Percentiles rank a stretch among this genome's conserved stretches.
phyloP scores from a whole-genome alignment of 2,797 vertebrate species.

The Echeneis naucrates region DNA sequence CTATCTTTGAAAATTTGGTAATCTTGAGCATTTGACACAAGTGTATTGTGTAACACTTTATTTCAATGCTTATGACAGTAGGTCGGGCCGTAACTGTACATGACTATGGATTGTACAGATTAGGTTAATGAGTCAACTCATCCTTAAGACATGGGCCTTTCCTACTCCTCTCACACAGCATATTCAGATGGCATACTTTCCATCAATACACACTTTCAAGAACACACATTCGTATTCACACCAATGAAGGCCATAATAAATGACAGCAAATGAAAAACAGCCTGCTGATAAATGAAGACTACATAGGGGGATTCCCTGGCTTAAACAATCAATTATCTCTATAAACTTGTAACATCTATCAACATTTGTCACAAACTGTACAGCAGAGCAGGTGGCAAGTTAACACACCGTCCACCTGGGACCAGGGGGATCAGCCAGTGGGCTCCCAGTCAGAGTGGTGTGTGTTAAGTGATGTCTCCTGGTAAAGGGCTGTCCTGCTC shows the following conservation, averaged over 20 bases:
- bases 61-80: background rate
- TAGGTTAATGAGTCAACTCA: background rate
- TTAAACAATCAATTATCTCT: slow-evolving; percentile 81
- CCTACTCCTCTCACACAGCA: background rate
- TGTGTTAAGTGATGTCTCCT: slow-evolving; percentile 79
- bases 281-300: slow-evolving; percentile 47
- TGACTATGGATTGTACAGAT: background rate
- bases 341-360: slow-evolving; percentile 80
- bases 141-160: background rate
- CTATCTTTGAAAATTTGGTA: background rate
- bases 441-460: slow-evolving; percentile 64
- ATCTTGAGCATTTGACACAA: background rate
- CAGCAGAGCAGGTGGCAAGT: slow-evolving; percentile 76
- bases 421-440: slow-evolving; percentile 56
- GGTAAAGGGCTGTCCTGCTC: slow-evolving; percentile 72
- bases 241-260: slow-evolving; percentile 41
- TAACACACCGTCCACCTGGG: slow-evolving; percentile 66
- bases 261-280: slow-evolving; percentile 62
- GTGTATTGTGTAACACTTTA: background rate
- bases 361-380: slow-evolving; percentile 79
- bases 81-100: background rate
- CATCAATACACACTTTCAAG: background rate
- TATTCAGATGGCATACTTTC: background rate
- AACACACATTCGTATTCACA: slow-evolving; percentile 1
- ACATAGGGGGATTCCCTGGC: slow-evolving; percentile 60